Base-by-base conservation (phyloP, 2,888 invertebrate genomes). In the Papilio protenor region DNA sequence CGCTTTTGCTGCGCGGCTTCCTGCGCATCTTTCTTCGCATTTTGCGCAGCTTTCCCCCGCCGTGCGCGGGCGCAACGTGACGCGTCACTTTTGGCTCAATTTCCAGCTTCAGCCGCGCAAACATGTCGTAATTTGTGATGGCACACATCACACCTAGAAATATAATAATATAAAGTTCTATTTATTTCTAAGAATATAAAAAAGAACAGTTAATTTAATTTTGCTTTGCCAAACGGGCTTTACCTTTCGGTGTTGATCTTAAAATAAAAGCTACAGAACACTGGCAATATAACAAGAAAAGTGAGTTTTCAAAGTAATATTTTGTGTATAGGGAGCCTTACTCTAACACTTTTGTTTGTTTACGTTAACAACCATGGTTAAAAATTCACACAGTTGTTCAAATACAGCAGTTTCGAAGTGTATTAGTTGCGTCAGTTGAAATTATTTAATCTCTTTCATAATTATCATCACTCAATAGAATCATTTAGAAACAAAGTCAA, bases 51-150 rank as follows among this genome's bases (percentile, higher is more conserved):
- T 90, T 91, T 76, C 90, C 88, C 59, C 85, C 83, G 10, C 88
- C 89, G 66, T 88, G 85, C 23, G 84, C 79, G 79, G 86, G 85
- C 78, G 88, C 89, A 77, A 87, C 86, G 18, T 87, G 82, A 72
- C 92, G 86, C 76, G 89, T 81, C 75, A 85, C 81, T 87, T 94
- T 95, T 55, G 91, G 89, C 84, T 94, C 93, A 81, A 92, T 88
- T 82, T 91, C 93, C 79, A 93, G 88, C 87, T 92, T 93, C 61
- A 93, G 84, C 69, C 95, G 92, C 8, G 94, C 91, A 82, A 95
- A 94, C 92, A 93, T 94, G 81, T 95, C 95, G 83, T 94, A 93
- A 85, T 95, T 95, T 11, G 94, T 94, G 80, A 95, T 94, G 6
- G 84, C 87, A 84, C 95, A 95, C 91, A 93, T 92, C 88, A 93